Base-by-base conservation (phyloP, 1,140 invertebrate genomes). In the Drosophila mayri region DNA sequence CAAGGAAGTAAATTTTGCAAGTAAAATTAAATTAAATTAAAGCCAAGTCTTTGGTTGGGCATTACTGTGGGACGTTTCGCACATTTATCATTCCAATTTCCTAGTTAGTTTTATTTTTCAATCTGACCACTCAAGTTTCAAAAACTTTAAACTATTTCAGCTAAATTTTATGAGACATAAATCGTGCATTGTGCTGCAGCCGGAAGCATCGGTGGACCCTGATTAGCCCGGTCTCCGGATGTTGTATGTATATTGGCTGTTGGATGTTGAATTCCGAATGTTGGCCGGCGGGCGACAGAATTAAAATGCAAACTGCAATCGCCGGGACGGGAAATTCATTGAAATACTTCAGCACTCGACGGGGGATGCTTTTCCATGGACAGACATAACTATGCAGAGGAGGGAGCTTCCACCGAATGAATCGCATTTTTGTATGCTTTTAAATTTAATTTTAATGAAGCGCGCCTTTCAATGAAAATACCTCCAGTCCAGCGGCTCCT, bases 371-470 rank as follows among this genome's bases (percentile, higher is more conserved):
- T 44, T 70, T 55, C 14, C 52, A 47, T 16, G 25, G 35, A 20
- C 57, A 14, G 35, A 9, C 20, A 50, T 44, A 60, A 44, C 54
- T 60, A 60, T 43, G 54, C 38, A 16, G 43, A 60, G 32, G 40
- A 18, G 44, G 22, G 22, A 71, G 22, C 18, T 61, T 32, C 41
- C 59, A 47, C 12, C 68, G 55, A 74, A 55, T 49, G 68, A 63
- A 74, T 49, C 11, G 38, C 68, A 22, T 35, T 70, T 59, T 72
- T 70, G 65, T 58, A 25, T 57, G 49, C 66, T 63, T 70, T 79
- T 75, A 70, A 83, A 83, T 83, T 79, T 76, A 63, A 83, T 83
- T 83, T 79, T 75, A 84, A 85, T 85, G 77, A 80, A 60, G 81
- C 72, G 65, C 59, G 54, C 44, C 65, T 67, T 65, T 68, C 75